Conservation (phyloP, 2,113 vertebrate species). For the Prietella phreatophila region DNA sequence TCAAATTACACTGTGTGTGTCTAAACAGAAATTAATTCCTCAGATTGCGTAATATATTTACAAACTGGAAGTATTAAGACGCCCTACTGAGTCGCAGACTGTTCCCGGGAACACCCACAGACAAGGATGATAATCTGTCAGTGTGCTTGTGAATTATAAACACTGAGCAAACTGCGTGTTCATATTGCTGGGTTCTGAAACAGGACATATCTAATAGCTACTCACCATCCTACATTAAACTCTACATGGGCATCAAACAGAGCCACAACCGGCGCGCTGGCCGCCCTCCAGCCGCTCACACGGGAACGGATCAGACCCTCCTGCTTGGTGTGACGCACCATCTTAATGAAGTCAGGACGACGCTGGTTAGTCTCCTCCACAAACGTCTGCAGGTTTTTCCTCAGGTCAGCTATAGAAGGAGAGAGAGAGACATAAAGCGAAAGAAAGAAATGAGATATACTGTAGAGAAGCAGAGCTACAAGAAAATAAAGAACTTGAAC, state of each 20-base stretch:
- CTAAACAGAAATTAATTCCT: neutral
- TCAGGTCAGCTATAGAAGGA: conserved; percentile 82
- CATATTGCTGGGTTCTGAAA: neutral
- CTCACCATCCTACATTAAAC: conserved; percentile 92
- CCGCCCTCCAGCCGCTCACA: conserved; percentile 92
- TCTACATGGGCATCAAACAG: conserved; percentile 97
- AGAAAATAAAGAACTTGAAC: neutral
- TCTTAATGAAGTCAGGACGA: conserved; percentile 88
- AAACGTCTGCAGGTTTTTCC: conserved; percentile 84
- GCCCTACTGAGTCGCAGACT: neutral
- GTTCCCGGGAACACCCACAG: neutral
- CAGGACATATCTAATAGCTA: conserved; percentile 70
- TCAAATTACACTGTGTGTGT: neutral
- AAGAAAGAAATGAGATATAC: neutral
- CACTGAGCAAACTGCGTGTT: neutral
- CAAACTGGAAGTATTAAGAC: neutral
- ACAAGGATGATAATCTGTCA: neutral
- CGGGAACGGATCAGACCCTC: conserved; percentile 94
- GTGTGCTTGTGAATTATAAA: neutral
- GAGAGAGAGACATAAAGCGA: neutral
- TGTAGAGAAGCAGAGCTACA: neutral
- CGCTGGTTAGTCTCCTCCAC: conserved; percentile 85
- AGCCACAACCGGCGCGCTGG: conserved; percentile 88
- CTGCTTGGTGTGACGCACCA: conserved; percentile 87
- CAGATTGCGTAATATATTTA: neutral